A percentile compares a stretch with the other conserved stretches of the same genome.
phyloP scores from a whole-genome alignment of 23 tunicate species.

The Phallusia fumigata region DNA sequence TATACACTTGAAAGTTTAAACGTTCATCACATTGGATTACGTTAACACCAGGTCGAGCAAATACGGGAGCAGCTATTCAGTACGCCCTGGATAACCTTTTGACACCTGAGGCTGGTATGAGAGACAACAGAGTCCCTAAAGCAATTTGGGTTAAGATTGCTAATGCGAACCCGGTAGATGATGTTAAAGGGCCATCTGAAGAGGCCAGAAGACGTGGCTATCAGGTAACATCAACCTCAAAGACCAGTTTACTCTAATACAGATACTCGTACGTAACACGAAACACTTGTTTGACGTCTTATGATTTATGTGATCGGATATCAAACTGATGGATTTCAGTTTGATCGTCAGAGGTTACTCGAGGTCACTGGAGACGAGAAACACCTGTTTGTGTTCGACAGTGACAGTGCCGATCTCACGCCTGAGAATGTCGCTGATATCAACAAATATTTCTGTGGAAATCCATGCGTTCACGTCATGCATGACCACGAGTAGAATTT shows the following conservation, averaged over 20 bases:
- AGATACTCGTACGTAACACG: no score
- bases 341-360: neutral
- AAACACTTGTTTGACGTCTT: neutral
- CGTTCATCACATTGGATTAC: no score
- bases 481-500: neutral
- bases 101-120: neutral
- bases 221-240: no score
- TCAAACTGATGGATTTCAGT: neutral
- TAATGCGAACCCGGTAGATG: neutral
- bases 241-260: no score
- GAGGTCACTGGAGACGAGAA: neutral
- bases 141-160: neutral
- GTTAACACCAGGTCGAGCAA: neutral
- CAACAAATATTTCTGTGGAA: neutral
- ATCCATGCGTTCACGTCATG: neutral
- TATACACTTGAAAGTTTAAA: no score
- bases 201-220: neutral
- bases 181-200: neutral
- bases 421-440: neutral
- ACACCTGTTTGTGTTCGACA: neutral
- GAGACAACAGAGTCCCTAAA: neutral
- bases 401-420: neutral
- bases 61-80: neutral
- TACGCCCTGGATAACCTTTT: neutral
- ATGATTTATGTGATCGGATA: neutral